Percentiles rank a stretch among this genome's conserved stretches.
Evolutionary conservation across 53 echinoderm and acorn worm genomes (phyloP).

Genomic region (Luidia sarsii): DNA sequence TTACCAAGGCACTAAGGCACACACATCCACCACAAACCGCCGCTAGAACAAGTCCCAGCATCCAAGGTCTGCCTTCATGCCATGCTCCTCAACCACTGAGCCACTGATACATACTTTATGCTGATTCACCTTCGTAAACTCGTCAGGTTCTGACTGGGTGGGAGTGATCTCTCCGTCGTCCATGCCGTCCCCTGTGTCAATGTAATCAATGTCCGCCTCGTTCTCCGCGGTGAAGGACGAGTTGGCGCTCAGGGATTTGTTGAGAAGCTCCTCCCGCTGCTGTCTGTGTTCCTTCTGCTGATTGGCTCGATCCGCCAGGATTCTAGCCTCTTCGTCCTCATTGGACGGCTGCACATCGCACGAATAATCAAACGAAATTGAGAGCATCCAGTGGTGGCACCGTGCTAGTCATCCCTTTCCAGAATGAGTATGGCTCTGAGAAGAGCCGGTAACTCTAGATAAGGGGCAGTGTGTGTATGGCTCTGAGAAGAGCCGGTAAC

Average conservation of each 20-base stretch:
- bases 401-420: too few species aligned
- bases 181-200: constrained; percentile 67
- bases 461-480: too few species aligned
- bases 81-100: constrained; percentile 28
- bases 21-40: too few species aligned
- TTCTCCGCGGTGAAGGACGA: constrained; percentile 48
- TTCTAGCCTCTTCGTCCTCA: constrained; percentile 90
- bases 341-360: constrained; percentile 91
- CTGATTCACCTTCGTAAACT: constrained; percentile 91
- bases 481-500: too few species aligned
- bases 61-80: constrained; percentile 36
- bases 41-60: too few species aligned
- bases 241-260: constrained; percentile 22
- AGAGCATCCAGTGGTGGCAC: too few species aligned
- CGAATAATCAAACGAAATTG: too few species aligned
- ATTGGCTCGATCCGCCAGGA: constrained; percentile 81
- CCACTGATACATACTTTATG: constrained; percentile 83
- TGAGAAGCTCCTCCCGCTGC: constrained; percentile 53
- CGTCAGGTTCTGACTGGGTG: constrained; percentile 74
- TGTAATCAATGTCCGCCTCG: constrained; percentile 78
- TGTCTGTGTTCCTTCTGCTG: constrained; percentile 89
- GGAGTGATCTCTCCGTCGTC: constrained; percentile 87
- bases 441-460: too few species aligned
- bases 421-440: too few species aligned
- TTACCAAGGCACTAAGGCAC: too few species aligned